Conservation (phyloP, 2,113 vertebrate species). For the Fulica atra region DNA sequence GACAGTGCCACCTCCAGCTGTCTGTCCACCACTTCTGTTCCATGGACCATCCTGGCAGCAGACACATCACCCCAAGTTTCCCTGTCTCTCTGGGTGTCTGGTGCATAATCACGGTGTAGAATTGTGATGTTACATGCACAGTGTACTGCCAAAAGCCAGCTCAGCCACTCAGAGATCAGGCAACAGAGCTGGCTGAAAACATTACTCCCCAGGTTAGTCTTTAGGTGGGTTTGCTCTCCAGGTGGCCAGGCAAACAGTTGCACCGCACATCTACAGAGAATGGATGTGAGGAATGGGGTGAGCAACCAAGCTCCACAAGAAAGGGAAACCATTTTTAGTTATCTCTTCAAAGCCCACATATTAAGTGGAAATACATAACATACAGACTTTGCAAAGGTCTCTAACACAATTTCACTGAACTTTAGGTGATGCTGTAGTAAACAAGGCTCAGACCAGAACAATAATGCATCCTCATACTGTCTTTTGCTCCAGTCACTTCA, state of each 20-base stretch:
- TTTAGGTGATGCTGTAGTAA: neutral
- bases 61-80: neutral
- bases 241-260: neutral
- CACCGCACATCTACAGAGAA: neutral
- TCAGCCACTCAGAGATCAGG: neutral
- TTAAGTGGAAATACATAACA: neutral
- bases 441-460: neutral
- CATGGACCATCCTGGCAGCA: neutral
- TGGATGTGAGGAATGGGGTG: neutral
- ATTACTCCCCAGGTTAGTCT: neutral
- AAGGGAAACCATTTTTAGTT: neutral
- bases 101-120: neutral
- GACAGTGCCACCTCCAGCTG: neutral
- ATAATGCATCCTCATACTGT: neutral
- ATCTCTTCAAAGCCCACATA: neutral
- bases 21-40: neutral
- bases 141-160: neutral
- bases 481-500: neutral
- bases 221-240: neutral
- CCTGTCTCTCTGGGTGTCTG: neutral
- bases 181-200: neutral
- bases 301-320: neutral
- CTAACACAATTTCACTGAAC: neutral
- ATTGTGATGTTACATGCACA: accelerated
- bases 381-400: neutral